Conservation (phyloP, 2,888 invertebrate genomes). For the Portevinia maculata region DNA sequence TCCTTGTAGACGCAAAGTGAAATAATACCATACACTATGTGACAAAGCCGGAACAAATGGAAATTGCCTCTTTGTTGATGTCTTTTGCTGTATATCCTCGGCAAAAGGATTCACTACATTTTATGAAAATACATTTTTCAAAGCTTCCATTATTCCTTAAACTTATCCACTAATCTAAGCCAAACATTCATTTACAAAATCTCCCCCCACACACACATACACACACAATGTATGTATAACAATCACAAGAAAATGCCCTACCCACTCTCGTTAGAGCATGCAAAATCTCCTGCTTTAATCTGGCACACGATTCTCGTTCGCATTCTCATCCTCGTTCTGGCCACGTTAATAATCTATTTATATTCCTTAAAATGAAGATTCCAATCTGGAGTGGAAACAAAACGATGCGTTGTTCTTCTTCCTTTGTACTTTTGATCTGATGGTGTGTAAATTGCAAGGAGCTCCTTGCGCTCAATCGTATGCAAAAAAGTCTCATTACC, state of each 20-base stretch:
- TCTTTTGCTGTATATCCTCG: background rate
- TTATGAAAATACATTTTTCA: slow-evolving; percentile 54
- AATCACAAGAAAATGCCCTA: slow-evolving; percentile 8
- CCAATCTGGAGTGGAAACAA: slow-evolving; percentile 65
- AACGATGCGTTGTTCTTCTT: slow-evolving; percentile 45
- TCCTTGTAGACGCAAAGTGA: background rate
- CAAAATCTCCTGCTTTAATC: slow-evolving; percentile 15
- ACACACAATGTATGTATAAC: background rate
- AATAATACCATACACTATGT: background rate
- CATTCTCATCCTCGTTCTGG: slow-evolving; percentile 20
- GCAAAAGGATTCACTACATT: slow-evolving; percentile 52
- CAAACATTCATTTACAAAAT: slow-evolving; percentile 51
- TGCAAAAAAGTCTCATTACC: slow-evolving; percentile 60
- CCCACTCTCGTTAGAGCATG: background rate
- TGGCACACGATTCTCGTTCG: slow-evolving; percentile 10
- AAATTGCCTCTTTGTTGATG: slow-evolving; percentile 18
- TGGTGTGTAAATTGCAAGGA: slow-evolving; percentile 54
- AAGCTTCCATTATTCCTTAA: slow-evolving; percentile 24
- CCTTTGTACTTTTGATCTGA: slow-evolving; percentile 44
- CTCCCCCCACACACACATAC: slow-evolving; percentile 19
- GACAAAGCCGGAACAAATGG: slow-evolving; percentile 24
- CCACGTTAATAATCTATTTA: slow-evolving; percentile 68
- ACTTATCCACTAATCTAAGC: slow-evolving; percentile 42
- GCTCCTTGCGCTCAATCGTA: slow-evolving; percentile 19
- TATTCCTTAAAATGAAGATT: slow-evolving; percentile 59